Evolutionary conservation across 1,140 invertebrate genomes (phyloP).

Genomic region (Ephestia elutella): DNA sequence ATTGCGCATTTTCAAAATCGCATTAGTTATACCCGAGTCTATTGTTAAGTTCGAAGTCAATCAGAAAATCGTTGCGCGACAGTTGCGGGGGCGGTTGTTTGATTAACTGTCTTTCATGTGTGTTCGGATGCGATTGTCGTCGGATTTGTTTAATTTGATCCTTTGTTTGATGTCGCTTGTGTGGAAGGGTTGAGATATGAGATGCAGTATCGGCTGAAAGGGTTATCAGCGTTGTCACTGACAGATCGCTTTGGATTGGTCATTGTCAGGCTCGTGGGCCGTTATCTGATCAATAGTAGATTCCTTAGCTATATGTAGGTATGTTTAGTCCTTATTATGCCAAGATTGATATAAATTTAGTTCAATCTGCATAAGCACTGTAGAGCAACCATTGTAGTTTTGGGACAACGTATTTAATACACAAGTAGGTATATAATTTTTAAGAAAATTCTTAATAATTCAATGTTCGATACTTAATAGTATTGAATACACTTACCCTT

Average conservation of each 20-base stretch:
- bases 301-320: neutral
- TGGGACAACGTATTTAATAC: too few species aligned
- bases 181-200: neutral
- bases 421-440: too few species aligned
- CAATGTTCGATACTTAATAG: too few species aligned
- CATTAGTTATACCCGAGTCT: neutral
- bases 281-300: neutral
- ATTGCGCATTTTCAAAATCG: neutral
- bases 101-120: neutral
- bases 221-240: neutral
- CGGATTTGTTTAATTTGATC: conserved; percentile 2
- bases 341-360: too few species aligned
- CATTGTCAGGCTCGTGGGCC: neutral
- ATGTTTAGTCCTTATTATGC: neutral
- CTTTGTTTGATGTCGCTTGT: neutral
- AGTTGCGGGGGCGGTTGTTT: neutral
- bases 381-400: too few species aligned
- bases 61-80: neutral
- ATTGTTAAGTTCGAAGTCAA: neutral
- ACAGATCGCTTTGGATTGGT: neutral
- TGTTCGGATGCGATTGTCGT: neutral
- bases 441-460: too few species aligned
- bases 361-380: too few species aligned
- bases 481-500: too few species aligned
- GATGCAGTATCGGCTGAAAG: neutral